Base-by-base conservation (phyloP, 2,797 vertebrate genomes). In the Myotis daubentonii region DNA sequence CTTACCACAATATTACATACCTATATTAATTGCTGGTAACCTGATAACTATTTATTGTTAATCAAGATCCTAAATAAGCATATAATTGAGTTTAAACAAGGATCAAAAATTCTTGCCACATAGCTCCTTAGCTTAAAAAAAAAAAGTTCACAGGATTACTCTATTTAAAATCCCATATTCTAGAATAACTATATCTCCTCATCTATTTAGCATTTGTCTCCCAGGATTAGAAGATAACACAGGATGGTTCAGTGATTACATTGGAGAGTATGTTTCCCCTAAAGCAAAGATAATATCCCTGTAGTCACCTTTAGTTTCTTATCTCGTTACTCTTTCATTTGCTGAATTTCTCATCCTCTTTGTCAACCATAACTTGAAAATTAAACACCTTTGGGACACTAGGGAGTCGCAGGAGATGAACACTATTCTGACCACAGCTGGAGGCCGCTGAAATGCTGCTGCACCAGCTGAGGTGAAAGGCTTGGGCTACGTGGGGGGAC, bases 381-480 rank as follows among this genome's bases (percentile, higher is more conserved):
- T 98, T 97, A 98, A 98, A 98, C 97, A 98, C 97, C 95, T 98
- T 87, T 78, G 2, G 25, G 93, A 65, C 97, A 49, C 97, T 76
- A 80, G 97, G 96, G 98, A 96, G 97, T 89, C 96, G 72, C 91
- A 93, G 1, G 28, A 87, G 75, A 85, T 30, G 95, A 97, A 97
- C 95, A 96, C 85, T 92, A 97, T 97, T 97, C 95, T 95, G 95
- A 80, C 96, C 97, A 94, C 93, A 98, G 98, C 97, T 97, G 97
- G 98, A 97, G 84, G 87, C 89, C 93, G 72, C 66, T 30, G 51
- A 74, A 96, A 95, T 20, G 70, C 90, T 80, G 41, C 20, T 83
- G 72, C 22, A 89, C 41, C 75, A 79, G 75, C 94, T 20, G 41
- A 96, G 94, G 90, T 51, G 87, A 93, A 93, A 94, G 95, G 53